Conservation (phyloP, 2,888 invertebrate genomes). For the Odontocolon sp. region DNA sequence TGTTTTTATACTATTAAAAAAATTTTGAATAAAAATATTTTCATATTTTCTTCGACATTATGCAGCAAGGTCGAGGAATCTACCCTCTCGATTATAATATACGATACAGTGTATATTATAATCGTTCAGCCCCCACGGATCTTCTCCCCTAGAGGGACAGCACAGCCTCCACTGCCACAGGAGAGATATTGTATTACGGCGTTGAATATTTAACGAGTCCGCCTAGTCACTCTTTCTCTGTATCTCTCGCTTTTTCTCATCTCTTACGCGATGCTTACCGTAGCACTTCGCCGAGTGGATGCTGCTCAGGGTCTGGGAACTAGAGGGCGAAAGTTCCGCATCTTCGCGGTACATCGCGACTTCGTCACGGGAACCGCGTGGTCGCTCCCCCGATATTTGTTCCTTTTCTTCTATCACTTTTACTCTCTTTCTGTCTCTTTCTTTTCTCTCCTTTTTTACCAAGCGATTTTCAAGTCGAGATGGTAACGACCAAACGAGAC, state of each 20-base stretch:
- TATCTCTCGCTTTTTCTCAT: slow-evolving; percentile 33
- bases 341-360: slow-evolving; percentile 43
- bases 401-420: slow-evolving; percentile 12
- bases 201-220: slow-evolving; percentile 82
- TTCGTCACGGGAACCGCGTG: slow-evolving; percentile 47
- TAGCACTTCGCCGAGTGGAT: slow-evolving; percentile 39
- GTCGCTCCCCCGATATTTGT: slow-evolving; percentile 50
- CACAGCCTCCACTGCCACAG: slow-evolving; percentile 43
- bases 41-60: neutral
- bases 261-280: slow-evolving; percentile 35
- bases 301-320: slow-evolving; percentile 33
- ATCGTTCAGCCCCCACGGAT: slow-evolving; percentile 48
- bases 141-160: slow-evolving; percentile 3
- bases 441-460: slow-evolving; percentile 9
- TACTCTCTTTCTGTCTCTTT: slow-evolving; percentile 11
- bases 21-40: no score
- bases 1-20: no score
- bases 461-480: slow-evolving; percentile 33
- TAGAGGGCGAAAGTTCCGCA: slow-evolving; percentile 25
- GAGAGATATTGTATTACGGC: slow-evolving; percentile 82
- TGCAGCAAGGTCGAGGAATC: slow-evolving; percentile 8
- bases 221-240: slow-evolving; percentile 73
- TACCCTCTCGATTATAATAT: slow-evolving; percentile 41
- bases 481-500: slow-evolving; percentile 57
- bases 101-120: slow-evolving; percentile 50